Evolutionary conservation across 1,140 invertebrate genomes (phyloP).

Genomic region (Brachionus rubens): DNA sequence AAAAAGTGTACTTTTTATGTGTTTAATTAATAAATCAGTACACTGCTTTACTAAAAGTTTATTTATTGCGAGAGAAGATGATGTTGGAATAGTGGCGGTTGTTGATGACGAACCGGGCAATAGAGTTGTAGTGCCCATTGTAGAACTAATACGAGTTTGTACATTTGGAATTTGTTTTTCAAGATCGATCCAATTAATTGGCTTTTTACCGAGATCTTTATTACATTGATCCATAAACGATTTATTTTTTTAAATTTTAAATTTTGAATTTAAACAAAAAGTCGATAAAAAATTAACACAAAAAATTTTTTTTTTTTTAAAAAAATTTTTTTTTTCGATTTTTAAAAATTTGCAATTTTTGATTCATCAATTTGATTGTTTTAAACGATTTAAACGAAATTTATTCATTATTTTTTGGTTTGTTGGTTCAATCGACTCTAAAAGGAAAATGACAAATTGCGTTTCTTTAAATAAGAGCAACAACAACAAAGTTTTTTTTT

Average conservation of each 20-base stretch:
- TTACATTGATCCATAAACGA: constrained; percentile 35
- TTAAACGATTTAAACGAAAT: constrained; percentile 1
- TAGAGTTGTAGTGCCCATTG: neutral
- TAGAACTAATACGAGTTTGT: constrained; percentile 1
- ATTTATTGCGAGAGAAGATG: constrained; percentile 12
- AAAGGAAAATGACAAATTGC: neutral
- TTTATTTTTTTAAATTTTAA: neutral
- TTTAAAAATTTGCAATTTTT: neutral
- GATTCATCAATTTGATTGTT: constrained; percentile 21
- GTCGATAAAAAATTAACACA: neutral
- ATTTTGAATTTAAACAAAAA: neutral
- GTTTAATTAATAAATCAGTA: constrained; percentile 32
- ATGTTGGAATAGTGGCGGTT: neutral
- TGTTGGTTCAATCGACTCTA: constrained; percentile 12
- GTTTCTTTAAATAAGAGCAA: neutral
- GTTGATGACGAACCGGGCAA: neutral
- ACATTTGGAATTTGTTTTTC: constrained; percentile 1
- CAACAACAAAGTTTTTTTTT: neutral
- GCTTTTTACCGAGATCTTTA: constrained; percentile 30
- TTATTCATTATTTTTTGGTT: constrained; percentile 10
- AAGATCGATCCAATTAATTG: constrained; percentile 32
- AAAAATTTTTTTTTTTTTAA: neutral
- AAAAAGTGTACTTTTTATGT: constrained; percentile 22
- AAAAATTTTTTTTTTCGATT: no score
- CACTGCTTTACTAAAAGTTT: constrained; percentile 31